Conservation (phyloP, 1,140 invertebrate genomes). For the Dolichoris vasculosae region DNA sequence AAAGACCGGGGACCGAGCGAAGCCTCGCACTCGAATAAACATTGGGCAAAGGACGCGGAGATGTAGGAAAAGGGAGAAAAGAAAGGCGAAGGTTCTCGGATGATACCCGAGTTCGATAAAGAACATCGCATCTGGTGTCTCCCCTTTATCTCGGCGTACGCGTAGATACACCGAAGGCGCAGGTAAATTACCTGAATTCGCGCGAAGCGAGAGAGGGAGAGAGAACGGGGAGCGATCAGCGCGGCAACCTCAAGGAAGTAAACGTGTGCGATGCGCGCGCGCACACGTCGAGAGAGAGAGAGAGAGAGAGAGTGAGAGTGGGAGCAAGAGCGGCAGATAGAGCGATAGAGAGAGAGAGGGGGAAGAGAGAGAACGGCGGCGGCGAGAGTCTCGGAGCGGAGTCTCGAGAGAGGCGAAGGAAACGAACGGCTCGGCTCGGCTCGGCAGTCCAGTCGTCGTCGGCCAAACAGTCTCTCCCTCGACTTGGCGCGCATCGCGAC, state of each 20-base stretch:
- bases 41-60: too few species aligned
- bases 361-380: neutral
- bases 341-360: conserved; percentile 19
- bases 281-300: neutral
- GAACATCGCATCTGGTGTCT: too few species aligned
- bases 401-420: neutral
- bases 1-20: too few species aligned
- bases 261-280: conserved; percentile 2
- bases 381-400: neutral
- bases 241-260: conserved; percentile 17
- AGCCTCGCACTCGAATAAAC: too few species aligned
- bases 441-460: neutral
- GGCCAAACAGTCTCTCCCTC: conserved; percentile 16
- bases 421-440: neutral
- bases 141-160: too few species aligned
- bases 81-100: neutral
- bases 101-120: too few species aligned
- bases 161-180: neutral
- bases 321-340: neutral
- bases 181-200: conserved; percentile 14
- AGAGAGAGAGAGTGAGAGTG: neutral
- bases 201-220: neutral
- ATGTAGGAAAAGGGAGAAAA: too few species aligned
- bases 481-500: conserved; percentile 17
- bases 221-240: neutral